These are phyloP conservation scores for Rhinichthys klamathensis DNA, from an alignment of 2,113 vertebrate species.

Conservation along the genomic window DNA sequence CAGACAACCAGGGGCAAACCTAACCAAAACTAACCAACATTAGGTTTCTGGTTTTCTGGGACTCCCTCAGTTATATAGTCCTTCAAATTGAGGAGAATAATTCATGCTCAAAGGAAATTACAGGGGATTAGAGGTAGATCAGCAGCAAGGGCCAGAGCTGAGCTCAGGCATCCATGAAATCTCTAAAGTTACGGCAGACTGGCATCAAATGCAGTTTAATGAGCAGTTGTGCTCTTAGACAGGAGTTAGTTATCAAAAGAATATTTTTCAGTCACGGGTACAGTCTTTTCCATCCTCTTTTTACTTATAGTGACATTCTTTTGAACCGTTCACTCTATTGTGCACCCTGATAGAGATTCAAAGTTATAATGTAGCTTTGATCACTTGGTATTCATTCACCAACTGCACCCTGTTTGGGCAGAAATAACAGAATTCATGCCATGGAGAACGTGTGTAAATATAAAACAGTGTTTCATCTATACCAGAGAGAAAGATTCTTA, in stretches of 20 bases:
- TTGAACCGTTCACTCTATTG: conserved; percentile 10
- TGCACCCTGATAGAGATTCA: conserved; percentile 1
- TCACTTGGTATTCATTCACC: background rate
- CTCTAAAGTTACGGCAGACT: conserved; percentile 42
- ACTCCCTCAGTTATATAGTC: background rate
- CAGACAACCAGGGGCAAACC: background rate
- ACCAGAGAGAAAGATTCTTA: background rate
- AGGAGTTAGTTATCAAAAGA: background rate
- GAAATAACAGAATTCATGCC: conserved; percentile 20
- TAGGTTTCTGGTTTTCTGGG: background rate
- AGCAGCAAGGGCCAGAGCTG: conserved; percentile 58
- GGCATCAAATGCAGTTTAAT: conserved; percentile 21
- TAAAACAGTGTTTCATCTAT: conserved; percentile 4
- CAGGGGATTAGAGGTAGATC: conserved; percentile 68
- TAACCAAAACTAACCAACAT: too few species aligned
- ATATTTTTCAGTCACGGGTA: background rate
- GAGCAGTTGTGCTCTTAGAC: background rate
- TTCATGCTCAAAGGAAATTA: conserved; percentile 70
- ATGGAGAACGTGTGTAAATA: background rate
- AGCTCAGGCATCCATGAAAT: conserved; percentile 68
- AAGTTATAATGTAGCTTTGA: conserved; percentile 23
- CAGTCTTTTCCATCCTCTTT: background rate
- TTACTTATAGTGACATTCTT: background rate
- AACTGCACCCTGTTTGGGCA: conserved; percentile 24
- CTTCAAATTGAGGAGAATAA: conserved; percentile 54